Evolutionary conservation across 2,113 vertebrate species (phyloP), one percentile per base, ranked within the genome.

Genomic region (Stigmatopora argus): DNA sequence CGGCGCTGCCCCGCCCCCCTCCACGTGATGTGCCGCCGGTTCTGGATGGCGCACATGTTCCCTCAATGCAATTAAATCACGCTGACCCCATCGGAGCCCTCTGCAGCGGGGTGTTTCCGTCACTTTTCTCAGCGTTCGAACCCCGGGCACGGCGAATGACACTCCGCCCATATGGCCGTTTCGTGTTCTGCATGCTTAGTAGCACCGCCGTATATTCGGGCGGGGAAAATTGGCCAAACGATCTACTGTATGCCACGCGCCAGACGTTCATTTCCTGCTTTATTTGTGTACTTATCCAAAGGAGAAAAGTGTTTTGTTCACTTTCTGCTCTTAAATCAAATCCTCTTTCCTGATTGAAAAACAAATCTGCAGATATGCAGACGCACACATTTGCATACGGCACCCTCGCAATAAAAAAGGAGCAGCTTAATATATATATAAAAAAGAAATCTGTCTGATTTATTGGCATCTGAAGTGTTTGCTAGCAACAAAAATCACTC

Each of bases 1-100:
- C 53, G 21, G 23, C 23, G 13, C 11, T 19, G 35, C 58, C 34
- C 63, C 14, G 64, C 23, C 55, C 69, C 69, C 75, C 87, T 83
- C n/a, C 13, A 67, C n/a, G 75, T 70, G 73, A 31, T 62, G 72
- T 68, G 74, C 74, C 79, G 69, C 83, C 82, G 79, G 79, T 63
- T 76, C 75, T 83, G 83, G 77, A 4, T 62, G 66, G 71, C 82
- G 85, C 82, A 80, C 83, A 78, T 86, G 85, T 80, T 88, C 83
- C 84, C 85, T 72, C 63, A 66, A 80, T 85, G 84, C 87, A 87
- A 88, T 89, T 85, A 88, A 85, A 83, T 89, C 83, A 80, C 85
- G 67, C 78, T 87, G 89, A 89, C 87, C 86, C 83, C 83, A 55
- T 87, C 80, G 7, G 85, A 78, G 83, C 79, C 79, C 83, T 63